Evolutionary conservation across 2,888 invertebrate genomes (phyloP).

Genomic region (Notocelia uddmanniana): DNA sequence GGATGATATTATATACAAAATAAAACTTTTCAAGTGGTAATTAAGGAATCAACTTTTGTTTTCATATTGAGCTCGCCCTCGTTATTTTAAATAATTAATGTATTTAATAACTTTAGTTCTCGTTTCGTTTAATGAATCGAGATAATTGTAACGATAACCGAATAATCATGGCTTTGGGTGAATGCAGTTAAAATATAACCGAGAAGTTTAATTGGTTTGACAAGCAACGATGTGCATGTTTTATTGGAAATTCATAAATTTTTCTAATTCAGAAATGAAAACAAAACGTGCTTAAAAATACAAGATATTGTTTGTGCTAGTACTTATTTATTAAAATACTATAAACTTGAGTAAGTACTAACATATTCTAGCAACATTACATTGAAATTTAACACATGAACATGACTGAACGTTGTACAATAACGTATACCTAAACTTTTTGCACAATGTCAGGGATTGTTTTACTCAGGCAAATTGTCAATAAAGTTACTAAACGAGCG

Average conservation of each 20-base stretch:
- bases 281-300: too few species aligned
- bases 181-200: background rate
- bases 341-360: too few species aligned
- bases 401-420: too few species aligned
- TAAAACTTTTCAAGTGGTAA: conserved; percentile 40
- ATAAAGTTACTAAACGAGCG: conserved; percentile 7
- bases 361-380: too few species aligned
- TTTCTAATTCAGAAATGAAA: background rate
- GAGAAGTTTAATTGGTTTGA: background rate
- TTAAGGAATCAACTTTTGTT: conserved; percentile 43
- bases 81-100: conserved; percentile 26
- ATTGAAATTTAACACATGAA: too few species aligned
- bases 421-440: too few species aligned
- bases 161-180: conserved; percentile 1
- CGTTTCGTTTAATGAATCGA: conserved; percentile 27
- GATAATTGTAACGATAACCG: conserved; percentile 27
- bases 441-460: background rate
- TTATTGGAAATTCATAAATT: background rate
- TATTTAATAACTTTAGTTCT: conserved; percentile 28
- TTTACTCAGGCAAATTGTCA: conserved; percentile 10
- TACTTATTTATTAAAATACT: too few species aligned
- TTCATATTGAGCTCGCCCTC: conserved; percentile 11
- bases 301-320: too few species aligned
- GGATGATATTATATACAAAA: conserved; percentile 56
- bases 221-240: background rate